Conservation (phyloP, 2,113 vertebrate genomes). For the Psilopsiagon aurifrons region DNA sequence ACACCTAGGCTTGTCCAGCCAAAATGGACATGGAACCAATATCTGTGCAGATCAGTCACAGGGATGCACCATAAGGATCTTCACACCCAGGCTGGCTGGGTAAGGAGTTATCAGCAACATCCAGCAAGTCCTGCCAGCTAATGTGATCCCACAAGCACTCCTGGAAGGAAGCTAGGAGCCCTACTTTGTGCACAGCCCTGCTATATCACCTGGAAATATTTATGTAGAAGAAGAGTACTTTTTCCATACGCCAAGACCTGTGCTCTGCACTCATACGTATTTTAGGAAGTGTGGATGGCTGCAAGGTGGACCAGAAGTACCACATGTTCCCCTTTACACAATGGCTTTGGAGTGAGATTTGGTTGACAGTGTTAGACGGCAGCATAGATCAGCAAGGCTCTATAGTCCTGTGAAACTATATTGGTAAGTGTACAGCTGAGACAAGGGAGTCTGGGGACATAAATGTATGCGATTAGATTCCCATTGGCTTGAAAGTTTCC, state of each 20-base stretch:
- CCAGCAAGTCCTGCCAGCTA: background rate
- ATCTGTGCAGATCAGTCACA: background rate
- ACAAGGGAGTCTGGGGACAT: background rate
- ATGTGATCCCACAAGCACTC: background rate
- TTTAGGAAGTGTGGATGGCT: background rate
- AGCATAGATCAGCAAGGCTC: background rate
- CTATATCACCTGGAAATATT: background rate
- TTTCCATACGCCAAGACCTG: background rate
- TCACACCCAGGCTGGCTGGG: background rate
- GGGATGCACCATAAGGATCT: background rate
- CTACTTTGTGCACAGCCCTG: background rate
- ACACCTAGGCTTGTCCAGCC: background rate
- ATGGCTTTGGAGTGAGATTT: background rate
- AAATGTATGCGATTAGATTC: conserved; percentile 34
- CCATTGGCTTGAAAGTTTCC: background rate
- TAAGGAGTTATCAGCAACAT: background rate
- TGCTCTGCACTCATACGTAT: background rate
- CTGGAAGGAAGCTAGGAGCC: background rate
- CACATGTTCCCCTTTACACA: background rate
- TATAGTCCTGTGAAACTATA: background rate
- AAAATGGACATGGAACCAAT: background rate
- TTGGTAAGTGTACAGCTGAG: background rate
- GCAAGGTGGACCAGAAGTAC: background rate
- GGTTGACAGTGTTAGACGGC: background rate
- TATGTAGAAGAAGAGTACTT: background rate